Evolutionary conservation across 2,888 invertebrate genomes (phyloP).

Genomic region (Trypoxylon attenuatum): DNA sequence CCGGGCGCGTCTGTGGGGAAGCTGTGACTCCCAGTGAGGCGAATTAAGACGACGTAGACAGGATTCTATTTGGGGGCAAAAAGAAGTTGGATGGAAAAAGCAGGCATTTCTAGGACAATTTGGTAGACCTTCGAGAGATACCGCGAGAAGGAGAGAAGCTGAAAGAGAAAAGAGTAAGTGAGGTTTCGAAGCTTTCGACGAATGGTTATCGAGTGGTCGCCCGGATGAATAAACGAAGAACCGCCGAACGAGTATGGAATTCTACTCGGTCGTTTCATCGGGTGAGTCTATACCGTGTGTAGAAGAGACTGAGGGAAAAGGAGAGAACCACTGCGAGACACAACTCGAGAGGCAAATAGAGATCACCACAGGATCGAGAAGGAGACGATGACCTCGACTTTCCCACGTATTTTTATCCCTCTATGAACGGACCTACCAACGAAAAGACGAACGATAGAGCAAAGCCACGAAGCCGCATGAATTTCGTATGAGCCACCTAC

Average conservation of each 20-base stretch:
- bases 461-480: too few relatives aligned
- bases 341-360: slow-evolving; percentile 13
- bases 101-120: slow-evolving; percentile 29
- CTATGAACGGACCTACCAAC: background rate
- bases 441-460: too few relatives aligned
- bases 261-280: slow-evolving; percentile 29
- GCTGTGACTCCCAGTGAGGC: slow-evolving; percentile 2
- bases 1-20: too few relatives aligned
- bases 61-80: slow-evolving; percentile 3
- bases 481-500: too few relatives aligned
- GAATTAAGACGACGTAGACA: background rate
- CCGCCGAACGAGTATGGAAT: slow-evolving; percentile 4
- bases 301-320: too few relatives aligned
- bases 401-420: slow-evolving; percentile 36
- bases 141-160: slow-evolving; percentile 10
- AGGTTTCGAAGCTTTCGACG: slow-evolving; percentile 20
- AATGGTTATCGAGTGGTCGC: slow-evolving; percentile 29
- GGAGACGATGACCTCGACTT: slow-evolving; percentile 19
- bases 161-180: slow-evolving; percentile 5
- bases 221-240: slow-evolving; percentile 38
- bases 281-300: background rate
- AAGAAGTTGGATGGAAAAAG: slow-evolving; percentile 9
- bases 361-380: slow-evolving; percentile 25
- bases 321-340: slow-evolving; percentile 30
- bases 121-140: slow-evolving; percentile 9